These are phyloP conservation scores for Koerneria pararmatus DNA, from an alignment of 2,888 invertebrate genomes.

Conservation along the genomic window DNA sequence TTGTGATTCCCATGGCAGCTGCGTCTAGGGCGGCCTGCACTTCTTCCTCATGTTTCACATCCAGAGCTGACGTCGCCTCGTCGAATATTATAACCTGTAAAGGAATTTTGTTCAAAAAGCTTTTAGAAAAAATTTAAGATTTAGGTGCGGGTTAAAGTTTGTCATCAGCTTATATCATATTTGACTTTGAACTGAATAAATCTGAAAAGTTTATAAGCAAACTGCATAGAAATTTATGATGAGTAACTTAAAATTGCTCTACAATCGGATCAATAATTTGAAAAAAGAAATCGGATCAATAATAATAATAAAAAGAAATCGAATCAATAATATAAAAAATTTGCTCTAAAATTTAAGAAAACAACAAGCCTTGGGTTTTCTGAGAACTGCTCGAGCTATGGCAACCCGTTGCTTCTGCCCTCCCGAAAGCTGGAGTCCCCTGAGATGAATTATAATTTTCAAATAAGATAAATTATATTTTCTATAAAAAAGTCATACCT, in stretches of 20 bases:
- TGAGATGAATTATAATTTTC: conserved; percentile 9
- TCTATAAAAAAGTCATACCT: too few relatives aligned
- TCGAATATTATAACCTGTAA: conserved; percentile 40
- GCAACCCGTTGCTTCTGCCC: conserved; percentile 58
- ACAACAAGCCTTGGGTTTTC: conserved; percentile 24
- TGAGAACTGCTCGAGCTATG: conserved; percentile 53
- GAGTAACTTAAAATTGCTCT: too few relatives aligned
- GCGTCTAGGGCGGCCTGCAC: conserved; percentile 56
- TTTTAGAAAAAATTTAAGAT: neutral
- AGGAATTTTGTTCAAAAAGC: neutral
- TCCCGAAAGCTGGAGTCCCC: conserved; percentile 42
- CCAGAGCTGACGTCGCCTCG: conserved; percentile 55
- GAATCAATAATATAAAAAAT: too few relatives aligned
- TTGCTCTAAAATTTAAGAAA: too few relatives aligned
- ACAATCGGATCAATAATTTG: too few relatives aligned
- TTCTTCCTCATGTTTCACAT: conserved; percentile 55
- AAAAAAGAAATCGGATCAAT: too few relatives aligned
- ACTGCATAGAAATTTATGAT: too few relatives aligned
- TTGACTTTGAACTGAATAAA: too few relatives aligned
- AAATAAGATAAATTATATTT: neutral
- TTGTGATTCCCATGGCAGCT: conserved; percentile 54
- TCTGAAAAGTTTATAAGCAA: too few relatives aligned
- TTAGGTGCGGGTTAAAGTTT: neutral
- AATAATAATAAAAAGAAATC: too few relatives aligned
- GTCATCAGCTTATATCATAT: too few relatives aligned